These are phyloP conservation scores for Brachionus paranguensis DNA, from an alignment of 1,140 invertebrate genomes.

Conservation along the genomic window DNA sequence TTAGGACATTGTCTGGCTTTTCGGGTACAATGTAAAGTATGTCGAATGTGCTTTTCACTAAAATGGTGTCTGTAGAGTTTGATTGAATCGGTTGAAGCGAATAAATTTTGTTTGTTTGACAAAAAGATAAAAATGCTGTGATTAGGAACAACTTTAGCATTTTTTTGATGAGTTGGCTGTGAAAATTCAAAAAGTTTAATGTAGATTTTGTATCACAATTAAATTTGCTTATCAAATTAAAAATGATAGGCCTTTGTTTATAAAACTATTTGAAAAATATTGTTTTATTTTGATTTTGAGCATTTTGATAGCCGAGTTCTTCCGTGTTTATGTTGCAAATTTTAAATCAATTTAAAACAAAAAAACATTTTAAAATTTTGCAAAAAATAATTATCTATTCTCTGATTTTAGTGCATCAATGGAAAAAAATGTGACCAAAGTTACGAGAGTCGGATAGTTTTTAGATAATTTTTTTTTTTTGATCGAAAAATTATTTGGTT, in stretches of 20 bases:
- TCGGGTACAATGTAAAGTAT: conserved; percentile 16
- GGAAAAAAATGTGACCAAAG: background rate
- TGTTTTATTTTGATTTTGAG: background rate
- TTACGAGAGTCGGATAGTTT: background rate
- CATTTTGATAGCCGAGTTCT: background rate
- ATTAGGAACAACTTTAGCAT: background rate
- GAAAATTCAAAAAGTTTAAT: background rate
- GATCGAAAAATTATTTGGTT: background rate
- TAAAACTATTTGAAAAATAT: background rate
- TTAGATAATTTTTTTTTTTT: background rate
- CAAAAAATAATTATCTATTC: background rate
- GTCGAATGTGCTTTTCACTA: conserved; percentile 25
- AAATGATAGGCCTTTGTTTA: background rate
- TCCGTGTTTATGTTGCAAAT: background rate
- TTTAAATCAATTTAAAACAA: background rate
- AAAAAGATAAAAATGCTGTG: background rate
- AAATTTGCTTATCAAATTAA: background rate
- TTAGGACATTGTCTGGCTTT: background rate
- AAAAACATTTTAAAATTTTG: background rate
- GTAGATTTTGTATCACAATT: background rate
- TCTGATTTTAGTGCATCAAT: background rate
- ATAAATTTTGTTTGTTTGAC: background rate
- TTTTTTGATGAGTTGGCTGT: background rate
- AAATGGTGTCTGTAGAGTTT: background rate
- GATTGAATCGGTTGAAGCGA: background rate